Evolutionary conservation across 2,888 invertebrate genomes (phyloP).

Genomic region (Mythimna impura): DNA sequence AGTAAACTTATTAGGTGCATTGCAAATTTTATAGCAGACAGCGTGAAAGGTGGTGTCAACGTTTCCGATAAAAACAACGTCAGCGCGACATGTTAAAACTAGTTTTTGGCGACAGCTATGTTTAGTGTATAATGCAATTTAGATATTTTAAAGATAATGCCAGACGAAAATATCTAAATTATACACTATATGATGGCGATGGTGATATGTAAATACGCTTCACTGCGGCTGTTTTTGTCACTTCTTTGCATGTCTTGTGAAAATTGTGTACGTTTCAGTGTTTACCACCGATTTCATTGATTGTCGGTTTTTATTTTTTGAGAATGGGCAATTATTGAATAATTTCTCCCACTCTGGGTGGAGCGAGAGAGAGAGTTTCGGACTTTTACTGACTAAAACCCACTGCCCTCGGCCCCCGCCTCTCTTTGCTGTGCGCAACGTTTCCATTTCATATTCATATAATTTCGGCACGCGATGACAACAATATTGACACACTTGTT

Average conservation of each 20-base stretch:
- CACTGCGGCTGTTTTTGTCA: slow-evolving; percentile 6
- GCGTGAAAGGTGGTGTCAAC: slow-evolving; percentile 38
- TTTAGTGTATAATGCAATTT: slow-evolving; percentile 34
- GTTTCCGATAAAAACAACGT: slow-evolving; percentile 23
- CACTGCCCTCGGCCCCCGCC: background rate
- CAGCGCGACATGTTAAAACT: slow-evolving; percentile 24
- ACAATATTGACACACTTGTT: background rate
- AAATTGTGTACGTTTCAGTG: slow-evolving; percentile 30
- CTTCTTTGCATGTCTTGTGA: slow-evolving; percentile 34
- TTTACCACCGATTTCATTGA: background rate
- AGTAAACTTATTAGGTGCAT: slow-evolving; percentile 20
- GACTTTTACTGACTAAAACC: too few relatives aligned
- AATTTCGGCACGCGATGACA: background rate
- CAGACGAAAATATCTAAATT: background rate
- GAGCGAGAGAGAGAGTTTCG: too few relatives aligned
- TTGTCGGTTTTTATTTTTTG: too few relatives aligned
- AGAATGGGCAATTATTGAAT: too few relatives aligned
- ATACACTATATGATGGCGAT: slow-evolving; percentile 6
- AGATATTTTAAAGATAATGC: background rate
- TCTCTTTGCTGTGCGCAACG: background rate
- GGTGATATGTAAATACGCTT: slow-evolving; percentile 23
- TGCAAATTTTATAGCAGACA: slow-evolving; percentile 12
- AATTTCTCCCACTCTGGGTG: too few relatives aligned
- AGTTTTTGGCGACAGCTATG: slow-evolving; percentile 23
- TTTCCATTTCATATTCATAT: background rate